Evolutionary conservation across 1,140 invertebrate genomes (phyloP).

Genomic region (Aleiodes sp.): DNA sequence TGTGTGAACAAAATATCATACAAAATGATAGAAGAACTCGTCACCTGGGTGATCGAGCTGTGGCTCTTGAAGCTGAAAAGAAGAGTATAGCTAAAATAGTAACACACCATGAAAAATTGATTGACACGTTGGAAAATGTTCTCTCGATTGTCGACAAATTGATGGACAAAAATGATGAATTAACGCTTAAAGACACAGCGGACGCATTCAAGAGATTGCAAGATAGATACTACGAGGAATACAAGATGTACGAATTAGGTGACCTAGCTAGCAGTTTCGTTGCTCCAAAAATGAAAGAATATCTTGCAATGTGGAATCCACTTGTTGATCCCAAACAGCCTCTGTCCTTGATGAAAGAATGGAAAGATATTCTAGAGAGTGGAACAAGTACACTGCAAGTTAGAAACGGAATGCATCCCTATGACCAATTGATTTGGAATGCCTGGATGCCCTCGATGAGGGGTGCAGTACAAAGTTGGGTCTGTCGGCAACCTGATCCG

Average conservation of each 20-base stretch:
- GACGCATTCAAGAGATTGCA: constrained; percentile 80
- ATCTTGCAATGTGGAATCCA: constrained; percentile 79
- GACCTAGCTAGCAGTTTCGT: constrained; percentile 75
- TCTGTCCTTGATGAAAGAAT: constrained; percentile 75
- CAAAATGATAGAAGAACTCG: constrained; percentile 83
- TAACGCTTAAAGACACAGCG: constrained; percentile 79
- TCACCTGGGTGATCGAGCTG: constrained; percentile 79
- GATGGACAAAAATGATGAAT: constrained; percentile 67
- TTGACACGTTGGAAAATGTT: constrained; percentile 78
- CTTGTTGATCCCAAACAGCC: constrained; percentile 72
- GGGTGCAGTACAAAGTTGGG: constrained; percentile 68
- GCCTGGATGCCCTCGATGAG: constrained; percentile 87
- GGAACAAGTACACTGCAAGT: constrained; percentile 60
- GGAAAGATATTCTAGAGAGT: constrained; percentile 74
- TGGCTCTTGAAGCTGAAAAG: constrained; percentile 83
- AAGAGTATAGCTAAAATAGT: constrained; percentile 76
- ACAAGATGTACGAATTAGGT: constrained; percentile 72
- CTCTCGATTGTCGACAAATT: constrained; percentile 76
- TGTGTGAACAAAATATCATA: constrained; percentile 96
- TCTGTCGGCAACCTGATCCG: constrained; percentile 67
- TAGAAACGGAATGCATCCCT: constrained; percentile 74
- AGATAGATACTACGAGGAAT: constrained; percentile 71
- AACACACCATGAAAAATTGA: constrained; percentile 77
- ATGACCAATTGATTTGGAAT: constrained; percentile 87
- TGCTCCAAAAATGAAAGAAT: constrained; percentile 73